Percentiles rank a stretch among this genome's conserved stretches.
Conservation (phyloP, 2,113 vertebrate genomes). For the Tichodroma muraria region DNA sequence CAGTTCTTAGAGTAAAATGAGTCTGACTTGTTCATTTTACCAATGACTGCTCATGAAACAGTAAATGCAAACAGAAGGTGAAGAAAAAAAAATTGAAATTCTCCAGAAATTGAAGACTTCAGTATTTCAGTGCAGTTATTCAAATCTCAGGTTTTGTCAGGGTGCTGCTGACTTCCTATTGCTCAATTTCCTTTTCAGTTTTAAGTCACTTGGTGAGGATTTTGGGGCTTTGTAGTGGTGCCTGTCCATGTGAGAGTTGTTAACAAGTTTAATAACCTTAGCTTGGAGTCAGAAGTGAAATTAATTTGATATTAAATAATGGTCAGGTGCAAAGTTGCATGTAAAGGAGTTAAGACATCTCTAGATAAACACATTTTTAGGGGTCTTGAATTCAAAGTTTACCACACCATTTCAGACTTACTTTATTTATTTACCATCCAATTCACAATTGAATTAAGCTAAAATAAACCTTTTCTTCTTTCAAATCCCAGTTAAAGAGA, state of each 20-base stretch:
- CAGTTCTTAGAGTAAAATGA: neutral
- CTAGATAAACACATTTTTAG: neutral
- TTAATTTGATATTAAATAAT: neutral
- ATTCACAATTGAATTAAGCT: neutral
- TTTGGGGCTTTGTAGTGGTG: neutral
- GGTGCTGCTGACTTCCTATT: neutral
- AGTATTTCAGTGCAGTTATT: neutral
- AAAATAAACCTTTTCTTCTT: constrained; percentile 19
- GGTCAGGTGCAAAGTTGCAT: neutral
- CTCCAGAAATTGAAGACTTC: neutral
- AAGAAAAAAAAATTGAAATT: too few relatives aligned
- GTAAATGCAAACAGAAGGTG: neutral
- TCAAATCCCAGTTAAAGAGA: constrained; percentile 89
- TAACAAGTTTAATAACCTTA: neutral
- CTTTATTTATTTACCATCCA: neutral
- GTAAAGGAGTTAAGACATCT: neutral
- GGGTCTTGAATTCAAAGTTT: neutral
- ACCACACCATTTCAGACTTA: neutral
- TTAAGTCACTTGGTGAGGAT: neutral
- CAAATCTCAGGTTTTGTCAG: neutral
- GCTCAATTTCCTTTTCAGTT: neutral
- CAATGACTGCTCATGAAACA: neutral
- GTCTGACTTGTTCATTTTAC: neutral
- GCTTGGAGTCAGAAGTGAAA: neutral
- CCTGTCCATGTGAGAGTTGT: neutral